Base-by-base conservation (phyloP, 1,140 invertebrate genomes). In the Formica selysi region DNA sequence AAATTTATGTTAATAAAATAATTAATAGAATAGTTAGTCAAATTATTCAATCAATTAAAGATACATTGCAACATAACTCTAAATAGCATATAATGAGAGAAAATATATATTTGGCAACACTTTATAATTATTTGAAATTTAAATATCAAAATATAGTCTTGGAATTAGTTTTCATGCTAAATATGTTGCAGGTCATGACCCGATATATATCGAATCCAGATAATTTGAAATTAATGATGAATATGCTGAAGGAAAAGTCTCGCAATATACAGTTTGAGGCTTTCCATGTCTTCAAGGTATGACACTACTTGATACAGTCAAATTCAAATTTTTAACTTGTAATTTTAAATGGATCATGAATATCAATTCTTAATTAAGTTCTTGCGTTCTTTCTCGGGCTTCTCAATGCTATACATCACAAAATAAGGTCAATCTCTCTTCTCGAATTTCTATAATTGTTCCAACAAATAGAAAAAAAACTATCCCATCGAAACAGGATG, bases 151-250 rank as follows among this genome's bases (percentile, higher is more conserved):
- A 19, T 7, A 38, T 44, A 2, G 10, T 3, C 2, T 44, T 19
- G n/a, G 2, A 57, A 70, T 61, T 68, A 3, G 13, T 80, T 48
- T 44, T 68, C 1, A 22, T 29, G 3, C 48, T 22, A 44, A 41
- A 41, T 64, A 61, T 67, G 87, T 94, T 96, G 71, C 87, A 97
- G 97, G 98, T 99, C 73, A 99, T 99, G 99, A 99, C 99, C 68
- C 97, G 97, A 91, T 99, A 99, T 96, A 99, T 99, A 95, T 99
- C 98, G 87, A 99, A 99, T 96, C 99, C 99, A 16, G 99, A 99
- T 93, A 99, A 99, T 96, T 96, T 99, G 67, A 99, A 99, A 95
- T 96, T 99, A 85, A 99, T 99, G 99, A 99, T 99, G 99, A 99
- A 99, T 94, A 99, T 99, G 99, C 96, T 99, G 89, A 99, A 99